Base-by-base conservation (phyloP, 2,797 vertebrate genomes). In the Mus minutoides region DNA sequence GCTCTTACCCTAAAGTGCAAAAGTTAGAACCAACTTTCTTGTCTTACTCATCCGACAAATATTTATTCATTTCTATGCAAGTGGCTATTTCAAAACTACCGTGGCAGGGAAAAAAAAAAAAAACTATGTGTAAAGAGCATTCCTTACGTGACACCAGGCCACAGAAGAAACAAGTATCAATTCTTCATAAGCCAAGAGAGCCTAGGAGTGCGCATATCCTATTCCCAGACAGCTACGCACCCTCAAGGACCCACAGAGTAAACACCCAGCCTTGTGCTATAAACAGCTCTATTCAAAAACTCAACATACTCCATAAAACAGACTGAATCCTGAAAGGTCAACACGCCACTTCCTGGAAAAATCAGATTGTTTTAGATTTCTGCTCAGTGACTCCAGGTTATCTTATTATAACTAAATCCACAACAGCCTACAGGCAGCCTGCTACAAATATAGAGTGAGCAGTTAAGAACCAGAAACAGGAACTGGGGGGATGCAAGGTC, bases 281-380 rank as follows among this genome's bases (percentile, higher is more conserved):
- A 97, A 97, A 97, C 94, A 96, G 67, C 54, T 13, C 90, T 92
- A 52, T 96, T 96, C 90, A 94, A 58, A 94, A 95, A 73, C 40
- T 91, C 94, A 92, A 64, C 92, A 94, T 37, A 79, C 56, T 96
- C 58, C 14, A 49, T 93, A 91, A 96, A 94, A 86, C 67, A 96
- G 96, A 95, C 88, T 31, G 94, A 43, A 90, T 96, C 80, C 52
- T 95, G 49, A 95, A 95, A 97, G 94, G 91, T 96, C 96, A 97
- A 78, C 73, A 71, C 0, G 5, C 67, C 79, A 67, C 94, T 97
- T 97, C 94, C 97, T 97, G 97, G 96, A 96, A 97, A 97, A 97
- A 94, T 89, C 94, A 85, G 88, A 97, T 95, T 94, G 90, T 94
- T 94, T 97, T 94, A 97, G 78, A 96, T 97, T 89, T 96, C 94